phyloP scores from a whole-genome alignment of 2,888 invertebrate species.

The Drosophila setosimentum region DNA sequence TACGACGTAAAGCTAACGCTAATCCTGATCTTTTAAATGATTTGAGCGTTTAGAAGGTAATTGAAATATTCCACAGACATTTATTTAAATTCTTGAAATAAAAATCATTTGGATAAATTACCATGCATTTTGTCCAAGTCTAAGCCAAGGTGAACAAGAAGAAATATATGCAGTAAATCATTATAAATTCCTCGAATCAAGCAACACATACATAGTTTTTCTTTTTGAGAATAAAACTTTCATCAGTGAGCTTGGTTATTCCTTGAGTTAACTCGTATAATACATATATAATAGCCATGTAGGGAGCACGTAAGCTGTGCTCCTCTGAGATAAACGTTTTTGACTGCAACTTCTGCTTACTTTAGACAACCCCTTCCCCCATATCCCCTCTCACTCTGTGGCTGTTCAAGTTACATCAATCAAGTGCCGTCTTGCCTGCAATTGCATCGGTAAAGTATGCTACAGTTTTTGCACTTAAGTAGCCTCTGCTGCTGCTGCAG shows the following conservation, averaged over 20 bases:
- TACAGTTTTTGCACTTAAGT: slow-evolving; percentile 67
- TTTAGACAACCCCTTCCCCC: background rate
- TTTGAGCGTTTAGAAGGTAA: background rate
- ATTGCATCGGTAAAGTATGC: slow-evolving; percentile 70
- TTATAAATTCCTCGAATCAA: slow-evolving; percentile 27
- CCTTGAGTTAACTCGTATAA: slow-evolving; percentile 40
- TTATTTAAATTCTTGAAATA: background rate
- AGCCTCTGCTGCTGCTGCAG: slow-evolving; percentile 30
- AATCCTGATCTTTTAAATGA: background rate
- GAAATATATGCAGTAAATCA: slow-evolving; percentile 37
- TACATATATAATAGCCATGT: slow-evolving; percentile 64
- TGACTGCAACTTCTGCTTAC: slow-evolving; percentile 7
- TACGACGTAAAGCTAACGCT: background rate
- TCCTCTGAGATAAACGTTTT: slow-evolving; percentile 19
- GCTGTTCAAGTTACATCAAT: slow-evolving; percentile 63
- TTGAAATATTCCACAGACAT: background rate
- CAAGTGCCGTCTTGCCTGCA: slow-evolving; percentile 61
- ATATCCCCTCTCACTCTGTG: background rate
- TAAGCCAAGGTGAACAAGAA: slow-evolving; percentile 9
- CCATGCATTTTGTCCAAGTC: background rate
- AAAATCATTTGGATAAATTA: background rate
- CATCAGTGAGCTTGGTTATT: slow-evolving; percentile 35
- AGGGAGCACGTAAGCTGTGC: slow-evolving; percentile 53
- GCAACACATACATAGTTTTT: slow-evolving; percentile 28
- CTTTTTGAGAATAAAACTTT: slow-evolving; percentile 37